Evolutionary conservation across 2,113 vertebrate genomes (phyloP), one percentile per base, ranked within the genome.

Genomic region (Pogona vitticeps): DNA sequence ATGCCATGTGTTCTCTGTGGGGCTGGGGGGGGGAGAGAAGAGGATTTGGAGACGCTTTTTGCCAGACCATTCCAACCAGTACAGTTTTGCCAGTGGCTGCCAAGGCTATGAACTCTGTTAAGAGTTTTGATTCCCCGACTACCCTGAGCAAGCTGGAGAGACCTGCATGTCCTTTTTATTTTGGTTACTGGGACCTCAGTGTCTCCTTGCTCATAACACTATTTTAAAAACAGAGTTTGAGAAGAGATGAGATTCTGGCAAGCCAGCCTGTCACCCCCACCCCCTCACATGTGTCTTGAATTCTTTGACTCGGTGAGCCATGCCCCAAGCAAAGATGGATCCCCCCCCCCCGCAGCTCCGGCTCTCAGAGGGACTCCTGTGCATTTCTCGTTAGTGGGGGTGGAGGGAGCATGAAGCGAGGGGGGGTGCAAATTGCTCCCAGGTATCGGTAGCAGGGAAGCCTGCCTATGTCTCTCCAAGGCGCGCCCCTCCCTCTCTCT

Each of bases 161-260:
- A 79, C 20, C 7, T 26, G 52, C 1, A 3, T 52, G 75, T 5
- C 26, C 12, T 65, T 85, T 63, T 67, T 56, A 8, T 88, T 89
- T 85, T 78, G 63, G 46, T 87, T 77, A 2, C 33, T 3, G 63
- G 23, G n/a, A 63, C 59, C 75, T 56, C 75, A 18, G 7, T 38
- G 36, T 72, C 76, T 88, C 87, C 33, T 36, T 71, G 46, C 17
- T 38, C 65, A 73, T 65, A 40, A 73, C 23, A 40, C 5, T 91
- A 61, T 86, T 91, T 91, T 85, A 26, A 85, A 85, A 85, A 28
- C n/a, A 56, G 36, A 77, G 1, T 63, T 77, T 21, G 1, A 76
- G 85, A 61, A 75, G 70, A 76, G 83, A 86, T 9, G 20, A 72
- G n/a, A 40, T 0, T 0, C n/a, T 87, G 90, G 85, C n/a, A 84